Percentiles rank a stretch among this genome's conserved stretches.
Evolutionary conservation across 2,113 vertebrate species (phyloP).

Genomic region (Thalassoma bifasciatum): DNA sequence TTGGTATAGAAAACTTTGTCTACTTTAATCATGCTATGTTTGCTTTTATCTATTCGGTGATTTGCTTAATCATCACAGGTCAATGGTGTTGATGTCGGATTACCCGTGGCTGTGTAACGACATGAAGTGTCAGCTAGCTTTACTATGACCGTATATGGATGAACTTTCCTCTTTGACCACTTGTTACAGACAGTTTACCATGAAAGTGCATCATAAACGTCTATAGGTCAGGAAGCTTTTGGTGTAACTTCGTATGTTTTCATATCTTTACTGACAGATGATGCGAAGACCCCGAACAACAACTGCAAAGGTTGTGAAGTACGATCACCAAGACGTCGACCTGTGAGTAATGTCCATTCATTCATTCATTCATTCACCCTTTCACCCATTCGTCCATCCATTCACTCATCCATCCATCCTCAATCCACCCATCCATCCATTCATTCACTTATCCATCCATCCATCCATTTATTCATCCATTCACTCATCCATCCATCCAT

Average conservation of each 20-base stretch:
- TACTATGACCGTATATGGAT: too few species aligned
- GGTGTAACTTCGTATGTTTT: too few species aligned
- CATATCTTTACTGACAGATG: conserved; percentile 56
- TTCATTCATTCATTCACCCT: neutral
- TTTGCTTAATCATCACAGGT: neutral
- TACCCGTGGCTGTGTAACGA: neutral
- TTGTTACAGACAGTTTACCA: too few species aligned
- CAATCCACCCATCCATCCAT: too few species aligned
- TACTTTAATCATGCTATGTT: neutral
- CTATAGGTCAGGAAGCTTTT: too few species aligned
- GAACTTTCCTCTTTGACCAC: too few species aligned
- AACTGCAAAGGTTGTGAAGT: conserved; percentile 39
- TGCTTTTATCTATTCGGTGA: neutral
- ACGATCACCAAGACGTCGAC: conserved; percentile 60
- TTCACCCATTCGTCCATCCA: too few species aligned
- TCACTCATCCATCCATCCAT: too few species aligned
- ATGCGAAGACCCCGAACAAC: conserved; percentile 58
- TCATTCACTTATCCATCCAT: too few species aligned
- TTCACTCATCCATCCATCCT: too few species aligned
- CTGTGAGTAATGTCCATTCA: conserved; percentile 56
- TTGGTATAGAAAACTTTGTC: neutral
- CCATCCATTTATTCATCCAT: too few species aligned
- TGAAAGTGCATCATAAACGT: too few species aligned
- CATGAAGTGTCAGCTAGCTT: neutral
- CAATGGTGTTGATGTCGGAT: neutral